Conservation (phyloP, 2,888 invertebrate species). For the Limnephilus auricula region DNA sequence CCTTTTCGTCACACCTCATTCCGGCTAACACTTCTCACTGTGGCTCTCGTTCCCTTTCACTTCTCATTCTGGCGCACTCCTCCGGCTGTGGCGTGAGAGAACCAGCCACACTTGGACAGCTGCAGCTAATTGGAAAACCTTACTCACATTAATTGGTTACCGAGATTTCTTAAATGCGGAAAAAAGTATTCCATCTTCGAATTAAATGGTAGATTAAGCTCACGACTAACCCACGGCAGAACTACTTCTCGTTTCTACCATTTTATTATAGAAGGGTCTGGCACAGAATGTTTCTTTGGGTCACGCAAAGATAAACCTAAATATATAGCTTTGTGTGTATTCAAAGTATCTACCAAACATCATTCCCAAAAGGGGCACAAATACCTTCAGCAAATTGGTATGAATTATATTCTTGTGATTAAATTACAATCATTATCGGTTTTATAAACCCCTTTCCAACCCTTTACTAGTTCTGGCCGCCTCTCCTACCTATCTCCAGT, state of each 20-base stretch:
- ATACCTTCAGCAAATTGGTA: background rate
- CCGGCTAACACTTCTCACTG: background rate
- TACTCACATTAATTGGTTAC: slow-evolving; percentile 58
- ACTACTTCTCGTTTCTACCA: background rate
- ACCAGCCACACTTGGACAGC: slow-evolving; percentile 52
- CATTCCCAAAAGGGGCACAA: background rate
- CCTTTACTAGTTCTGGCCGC: background rate
- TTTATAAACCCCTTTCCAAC: background rate
- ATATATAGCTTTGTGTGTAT: background rate
- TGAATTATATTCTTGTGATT: background rate
- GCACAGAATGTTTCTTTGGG: too few relatives aligned
- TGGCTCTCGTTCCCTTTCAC: background rate
- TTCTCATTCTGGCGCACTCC: background rate
- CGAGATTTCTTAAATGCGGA: slow-evolving; percentile 47
- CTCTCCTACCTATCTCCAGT: background rate
- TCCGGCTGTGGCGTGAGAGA: slow-evolving; percentile 12
- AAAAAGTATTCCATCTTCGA: slow-evolving; percentile 28
- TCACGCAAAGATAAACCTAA: background rate
- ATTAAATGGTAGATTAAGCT: background rate
- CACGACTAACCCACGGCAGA: background rate
- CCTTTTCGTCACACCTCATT: slow-evolving; percentile 27
- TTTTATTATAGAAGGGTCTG: background rate
- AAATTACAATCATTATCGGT: background rate
- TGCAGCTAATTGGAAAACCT: slow-evolving; percentile 63
- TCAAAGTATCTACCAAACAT: background rate